phyloP scores from a whole-genome alignment of 2,113 vertebrate genomes.

The Chiloscyllium plagiosum region DNA sequence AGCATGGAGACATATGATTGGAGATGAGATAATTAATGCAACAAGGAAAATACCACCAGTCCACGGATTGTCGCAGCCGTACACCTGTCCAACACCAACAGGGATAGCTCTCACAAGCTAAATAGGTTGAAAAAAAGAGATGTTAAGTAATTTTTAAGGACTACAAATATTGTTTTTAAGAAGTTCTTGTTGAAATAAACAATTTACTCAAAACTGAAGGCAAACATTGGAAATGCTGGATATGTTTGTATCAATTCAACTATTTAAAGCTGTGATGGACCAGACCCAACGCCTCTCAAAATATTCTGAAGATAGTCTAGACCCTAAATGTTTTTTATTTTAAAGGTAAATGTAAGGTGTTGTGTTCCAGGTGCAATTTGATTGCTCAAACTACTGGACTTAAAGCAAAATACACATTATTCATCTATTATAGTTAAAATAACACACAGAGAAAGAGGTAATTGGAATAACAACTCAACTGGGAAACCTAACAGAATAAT shows the following conservation, averaged over 20 bases:
- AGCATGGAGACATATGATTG: conserved; percentile 76
- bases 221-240: neutral
- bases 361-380: too few species aligned
- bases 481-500: too few species aligned
- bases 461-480: too few species aligned
- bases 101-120: conserved; percentile 82
- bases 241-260: neutral
- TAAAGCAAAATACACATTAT: too few species aligned
- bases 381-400: too few species aligned
- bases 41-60: conserved; percentile 80
- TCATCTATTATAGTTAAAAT: too few species aligned
- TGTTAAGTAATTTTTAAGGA: neutral
- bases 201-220: neutral
- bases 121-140: neutral
- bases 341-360: too few species aligned
- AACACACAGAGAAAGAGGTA: too few species aligned
- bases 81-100: conserved; percentile 79
- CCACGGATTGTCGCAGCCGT: conserved; percentile 87
- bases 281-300: too few species aligned
- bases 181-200: neutral
- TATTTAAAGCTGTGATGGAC: neutral
- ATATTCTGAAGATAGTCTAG: too few species aligned
- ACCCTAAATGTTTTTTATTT: too few species aligned
- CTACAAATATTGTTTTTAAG: neutral
- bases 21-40: conserved; percentile 81